Conservation (phyloP, 2,888 invertebrate species). For the Acleris sparsana region DNA sequence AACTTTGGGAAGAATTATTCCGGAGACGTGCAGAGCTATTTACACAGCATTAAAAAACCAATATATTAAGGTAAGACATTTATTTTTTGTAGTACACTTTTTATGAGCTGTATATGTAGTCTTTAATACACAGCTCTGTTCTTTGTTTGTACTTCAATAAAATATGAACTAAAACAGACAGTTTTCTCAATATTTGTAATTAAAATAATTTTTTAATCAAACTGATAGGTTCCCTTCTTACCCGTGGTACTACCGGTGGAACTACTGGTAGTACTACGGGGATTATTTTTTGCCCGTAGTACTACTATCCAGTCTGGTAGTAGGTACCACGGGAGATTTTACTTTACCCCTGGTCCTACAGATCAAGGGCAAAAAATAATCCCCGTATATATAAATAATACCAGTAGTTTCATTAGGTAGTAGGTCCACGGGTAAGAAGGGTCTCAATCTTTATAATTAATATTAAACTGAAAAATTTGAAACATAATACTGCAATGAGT, state of each 20-base stretch:
- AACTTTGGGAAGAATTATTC: slow-evolving; percentile 27
- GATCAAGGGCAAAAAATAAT: slow-evolving; percentile 6
- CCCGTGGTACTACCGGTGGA: slow-evolving; percentile 15
- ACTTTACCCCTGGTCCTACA: slow-evolving; percentile 12
- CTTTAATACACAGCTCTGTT: slow-evolving; percentile 12
- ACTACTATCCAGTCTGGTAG: slow-evolving; percentile 13
- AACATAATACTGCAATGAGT: slow-evolving; percentile 14
- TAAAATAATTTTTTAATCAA: slow-evolving; percentile 3
- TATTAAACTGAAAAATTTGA: slow-evolving; percentile 12
- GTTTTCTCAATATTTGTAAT: slow-evolving; percentile 6
- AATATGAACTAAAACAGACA: slow-evolving; percentile 15
- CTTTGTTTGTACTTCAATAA: slow-evolving; percentile 13
- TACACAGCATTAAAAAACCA: slow-evolving; percentile 20
- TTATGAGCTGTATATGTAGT: slow-evolving; percentile 13
- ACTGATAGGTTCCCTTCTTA: slow-evolving; percentile 8
- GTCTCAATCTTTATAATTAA: slow-evolving; percentile 7
- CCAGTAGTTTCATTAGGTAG: slow-evolving; percentile 2
- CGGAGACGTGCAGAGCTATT: slow-evolving; percentile 25
- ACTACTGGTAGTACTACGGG: slow-evolving; percentile 14
- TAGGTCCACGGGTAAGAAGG: too few species aligned
- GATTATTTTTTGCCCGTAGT: slow-evolving; percentile 17
- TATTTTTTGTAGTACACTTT: slow-evolving; percentile 17
- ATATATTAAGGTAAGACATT: slow-evolving; percentile 18
- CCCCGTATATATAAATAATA: slow-evolving; percentile 9
- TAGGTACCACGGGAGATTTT: slow-evolving; percentile 9